Percentiles rank a stretch among this genome's conserved stretches.
Conservation (phyloP, 2,113 vertebrate genomes). For the Mobula birostris region DNA sequence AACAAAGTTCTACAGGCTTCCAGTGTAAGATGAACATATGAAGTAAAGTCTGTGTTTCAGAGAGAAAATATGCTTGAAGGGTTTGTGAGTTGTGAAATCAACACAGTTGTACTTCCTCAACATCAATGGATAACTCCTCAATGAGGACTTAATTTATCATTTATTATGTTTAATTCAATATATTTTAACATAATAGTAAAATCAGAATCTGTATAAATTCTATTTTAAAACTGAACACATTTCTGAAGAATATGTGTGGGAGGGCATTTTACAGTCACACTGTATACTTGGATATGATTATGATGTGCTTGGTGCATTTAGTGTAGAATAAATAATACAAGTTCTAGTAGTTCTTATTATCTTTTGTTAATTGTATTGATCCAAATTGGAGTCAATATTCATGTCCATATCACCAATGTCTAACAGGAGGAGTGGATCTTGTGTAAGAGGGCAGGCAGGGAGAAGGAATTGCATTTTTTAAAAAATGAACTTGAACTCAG, state of each 20-base stretch:
- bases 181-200: neutral
- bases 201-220: neutral
- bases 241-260: neutral
- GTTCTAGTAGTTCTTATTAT: too few relatives aligned
- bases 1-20: neutral
- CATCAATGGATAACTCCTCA: neutral
- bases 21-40: neutral
- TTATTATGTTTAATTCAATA: neutral
- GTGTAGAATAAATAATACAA: too few relatives aligned
- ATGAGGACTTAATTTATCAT: neutral
- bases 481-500: too few relatives aligned
- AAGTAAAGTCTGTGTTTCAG: neutral
- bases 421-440: too few relatives aligned
- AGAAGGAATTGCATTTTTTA: too few relatives aligned
- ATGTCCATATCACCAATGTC: too few relatives aligned
- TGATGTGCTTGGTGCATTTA: too few relatives aligned
- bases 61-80: neutral
- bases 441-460: too few relatives aligned
- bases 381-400: too few relatives aligned
- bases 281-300: too few relatives aligned
- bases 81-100: neutral
- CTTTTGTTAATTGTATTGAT: too few relatives aligned
- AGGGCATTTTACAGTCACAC: neutral
- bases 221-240: neutral
- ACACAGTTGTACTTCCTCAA: too few relatives aligned